These are phyloP conservation scores for Hippolais icterina DNA, from an alignment of 2,113 vertebrate genomes.

Conservation along the genomic window DNA sequence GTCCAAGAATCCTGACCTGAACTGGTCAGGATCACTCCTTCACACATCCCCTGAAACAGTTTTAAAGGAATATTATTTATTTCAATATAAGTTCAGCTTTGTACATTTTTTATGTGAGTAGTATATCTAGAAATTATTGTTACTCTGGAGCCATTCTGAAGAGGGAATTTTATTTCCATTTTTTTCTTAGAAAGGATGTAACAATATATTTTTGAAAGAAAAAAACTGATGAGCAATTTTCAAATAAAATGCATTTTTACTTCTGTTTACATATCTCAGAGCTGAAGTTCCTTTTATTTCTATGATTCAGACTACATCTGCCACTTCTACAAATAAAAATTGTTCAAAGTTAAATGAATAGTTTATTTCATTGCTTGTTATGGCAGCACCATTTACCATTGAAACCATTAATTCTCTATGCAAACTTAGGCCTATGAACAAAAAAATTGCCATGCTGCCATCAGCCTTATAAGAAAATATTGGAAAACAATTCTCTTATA, in stretches of 20 bases:
- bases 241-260: background rate
- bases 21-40: background rate
- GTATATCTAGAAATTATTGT: background rate
- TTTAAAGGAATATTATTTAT: background rate
- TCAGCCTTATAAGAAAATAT: background rate
- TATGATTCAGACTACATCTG: background rate
- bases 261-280: background rate
- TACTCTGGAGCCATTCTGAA: background rate
- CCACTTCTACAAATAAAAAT: background rate
- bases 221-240: background rate
- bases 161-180: background rate
- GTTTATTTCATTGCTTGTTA: background rate
- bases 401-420: background rate
- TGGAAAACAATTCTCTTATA: background rate
- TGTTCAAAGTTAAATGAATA: background rate
- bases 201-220: background rate
- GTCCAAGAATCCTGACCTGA: slow-evolving; percentile 4
- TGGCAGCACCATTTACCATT: background rate
- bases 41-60: background rate
- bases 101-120: background rate
- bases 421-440: background rate
- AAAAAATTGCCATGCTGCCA: background rate
- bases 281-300: background rate
- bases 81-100: background rate
- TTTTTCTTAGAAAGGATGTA: background rate